A percentile compares a stretch with the other conserved stretches of the same genome.
phyloP scores from a whole-genome alignment of 2,113 vertebrate species.

The Gymnorhina tibicen region DNA sequence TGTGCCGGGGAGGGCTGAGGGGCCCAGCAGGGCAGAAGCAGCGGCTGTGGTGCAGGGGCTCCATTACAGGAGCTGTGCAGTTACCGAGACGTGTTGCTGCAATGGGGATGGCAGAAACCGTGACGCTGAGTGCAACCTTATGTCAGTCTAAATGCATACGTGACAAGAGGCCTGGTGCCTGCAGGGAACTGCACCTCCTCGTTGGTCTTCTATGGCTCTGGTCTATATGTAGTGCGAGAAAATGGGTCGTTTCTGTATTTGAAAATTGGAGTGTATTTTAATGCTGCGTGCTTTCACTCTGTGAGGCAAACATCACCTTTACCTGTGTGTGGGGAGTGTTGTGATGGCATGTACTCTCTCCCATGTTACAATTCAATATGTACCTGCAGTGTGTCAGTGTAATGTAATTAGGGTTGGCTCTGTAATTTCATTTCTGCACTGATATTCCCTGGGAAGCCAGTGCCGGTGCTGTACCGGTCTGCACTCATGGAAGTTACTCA shows the following conservation, averaged over 20 bases:
- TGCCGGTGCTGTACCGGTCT: not conserved
- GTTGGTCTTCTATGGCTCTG: not conserved
- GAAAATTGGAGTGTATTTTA: not conserved
- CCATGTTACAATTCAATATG: rapidly evolving
- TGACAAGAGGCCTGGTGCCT: not conserved
- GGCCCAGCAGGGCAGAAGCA: rapidly evolving
- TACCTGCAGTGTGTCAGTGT: rapidly evolving
- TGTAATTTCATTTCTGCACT: not conserved
- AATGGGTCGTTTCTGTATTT: rapidly evolving
- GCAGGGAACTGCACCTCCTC: not conserved
- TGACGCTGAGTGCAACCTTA: rapidly evolving
- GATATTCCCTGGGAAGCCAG: not conserved
- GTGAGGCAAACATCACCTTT: not conserved
- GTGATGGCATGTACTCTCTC: not conserved
- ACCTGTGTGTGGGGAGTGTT: not conserved
- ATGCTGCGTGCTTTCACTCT: not conserved
- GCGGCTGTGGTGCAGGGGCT: rapidly evolving
- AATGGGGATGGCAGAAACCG: rapidly evolving
- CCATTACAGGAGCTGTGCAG: rapidly evolving
- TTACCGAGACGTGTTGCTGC: rapidly evolving
- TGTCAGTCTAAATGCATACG: rapidly evolving
- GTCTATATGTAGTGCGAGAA: not conserved
- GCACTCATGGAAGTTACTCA: rapidly evolving
- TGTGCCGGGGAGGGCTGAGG: not conserved
- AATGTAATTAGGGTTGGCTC: not conserved